phyloP scores from a whole-genome alignment of 2,113 vertebrate species.

The Rhinichthys klamathensis region DNA sequence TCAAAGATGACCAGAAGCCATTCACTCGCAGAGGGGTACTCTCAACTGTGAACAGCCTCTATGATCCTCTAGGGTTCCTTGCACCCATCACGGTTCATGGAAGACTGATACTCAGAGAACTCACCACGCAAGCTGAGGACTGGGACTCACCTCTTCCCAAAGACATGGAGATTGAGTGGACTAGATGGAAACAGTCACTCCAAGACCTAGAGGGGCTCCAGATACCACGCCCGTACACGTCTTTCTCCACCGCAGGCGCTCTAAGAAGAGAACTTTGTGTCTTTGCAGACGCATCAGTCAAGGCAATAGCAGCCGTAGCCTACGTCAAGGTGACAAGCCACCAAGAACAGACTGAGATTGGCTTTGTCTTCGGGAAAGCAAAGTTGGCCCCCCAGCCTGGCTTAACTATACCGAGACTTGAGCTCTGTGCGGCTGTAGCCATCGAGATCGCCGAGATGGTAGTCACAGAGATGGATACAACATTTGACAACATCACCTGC shows the following conservation, averaged over 20 bases:
- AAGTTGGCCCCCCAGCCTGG: slow-evolving; percentile 32
- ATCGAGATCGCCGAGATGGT: slow-evolving; percentile 13
- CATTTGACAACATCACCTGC: slow-evolving; percentile 13
- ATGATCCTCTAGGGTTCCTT: not conserved
- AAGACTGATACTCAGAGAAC: too few species aligned
- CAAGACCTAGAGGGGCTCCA: too few species aligned
- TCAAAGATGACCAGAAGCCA: slow-evolving; percentile 4
- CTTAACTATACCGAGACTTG: slow-evolving; percentile 15
- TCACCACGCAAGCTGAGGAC: too few species aligned
- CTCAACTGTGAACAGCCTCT: slow-evolving; percentile 38
- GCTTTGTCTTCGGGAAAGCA: slow-evolving; percentile 35
- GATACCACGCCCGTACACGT: not conserved
- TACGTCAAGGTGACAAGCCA: not conserved
- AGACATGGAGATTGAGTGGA: too few species aligned
- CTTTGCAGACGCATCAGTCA: not conserved
- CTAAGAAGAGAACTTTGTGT: slow-evolving; percentile 26
- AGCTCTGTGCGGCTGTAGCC: slow-evolving; percentile 44
- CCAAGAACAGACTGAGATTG: slow-evolving; percentile 10
- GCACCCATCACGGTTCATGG: not conserved
- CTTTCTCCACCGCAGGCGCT: slow-evolving; percentile 14
- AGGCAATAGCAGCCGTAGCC: slow-evolving; percentile 12
- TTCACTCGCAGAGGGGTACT: not conserved
- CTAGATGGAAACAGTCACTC: too few species aligned
- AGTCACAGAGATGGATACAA: slow-evolving; percentile 24
- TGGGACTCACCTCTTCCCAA: too few species aligned